phyloP scores from a whole-genome alignment of 1,140 invertebrate genomes.

The Agraylea sexmaculata region DNA sequence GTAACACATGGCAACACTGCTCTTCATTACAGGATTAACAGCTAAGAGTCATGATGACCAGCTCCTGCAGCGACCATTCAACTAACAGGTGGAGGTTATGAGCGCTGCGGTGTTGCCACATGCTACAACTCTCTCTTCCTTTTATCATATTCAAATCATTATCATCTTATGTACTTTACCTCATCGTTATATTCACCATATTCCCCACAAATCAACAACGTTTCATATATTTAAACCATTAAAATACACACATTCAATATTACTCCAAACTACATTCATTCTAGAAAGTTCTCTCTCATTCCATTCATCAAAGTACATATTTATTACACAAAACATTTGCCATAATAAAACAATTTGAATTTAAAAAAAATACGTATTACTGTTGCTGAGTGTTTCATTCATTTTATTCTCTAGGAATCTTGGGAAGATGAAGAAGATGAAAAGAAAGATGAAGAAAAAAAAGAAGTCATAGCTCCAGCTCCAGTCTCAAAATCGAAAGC shows the following conservation, averaged over 20 bases:
- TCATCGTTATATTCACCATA: background rate
- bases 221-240: background rate
- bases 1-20: conserved; percentile 35
- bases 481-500: conserved; percentile 47
- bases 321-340: too few relatives aligned
- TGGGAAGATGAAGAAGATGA: conserved; percentile 76
- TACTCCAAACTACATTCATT: background rate
- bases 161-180: background rate
- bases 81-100: conserved; percentile 3
- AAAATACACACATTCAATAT: background rate
- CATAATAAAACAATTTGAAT: too few relatives aligned
- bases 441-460: conserved; percentile 47
- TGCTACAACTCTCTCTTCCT: conserved; percentile 5
- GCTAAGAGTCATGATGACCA: conserved; percentile 1
- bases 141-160: background rate
- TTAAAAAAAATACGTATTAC: too few relatives aligned
- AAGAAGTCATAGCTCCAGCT: conserved; percentile 30
- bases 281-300: background rate
- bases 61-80: background rate
- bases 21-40: background rate
- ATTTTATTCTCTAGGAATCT: conserved; percentile 53
- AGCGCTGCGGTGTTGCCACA: background rate
- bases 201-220: too few relatives aligned
- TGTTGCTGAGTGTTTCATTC: background rate
- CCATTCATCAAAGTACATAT: background rate